phyloP scores from a whole-genome alignment of 2,888 invertebrate genomes.

The Meliscaeva auricollis region DNA sequence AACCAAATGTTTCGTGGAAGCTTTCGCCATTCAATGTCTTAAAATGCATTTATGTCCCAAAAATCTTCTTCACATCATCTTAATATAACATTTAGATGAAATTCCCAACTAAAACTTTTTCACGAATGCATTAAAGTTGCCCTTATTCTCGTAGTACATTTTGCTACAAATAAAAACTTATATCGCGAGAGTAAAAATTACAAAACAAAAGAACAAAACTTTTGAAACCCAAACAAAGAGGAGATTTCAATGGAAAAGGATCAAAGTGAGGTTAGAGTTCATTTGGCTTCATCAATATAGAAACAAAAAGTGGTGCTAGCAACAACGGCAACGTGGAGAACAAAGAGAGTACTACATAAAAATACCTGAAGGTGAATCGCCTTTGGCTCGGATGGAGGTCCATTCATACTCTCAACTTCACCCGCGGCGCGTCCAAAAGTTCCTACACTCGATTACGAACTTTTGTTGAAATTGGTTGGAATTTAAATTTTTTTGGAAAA shows the following conservation, averaged over 20 bases:
- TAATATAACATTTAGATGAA: too few species aligned
- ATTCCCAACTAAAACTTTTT: background rate
- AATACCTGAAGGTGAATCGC: constrained; percentile 64
- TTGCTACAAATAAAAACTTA: background rate
- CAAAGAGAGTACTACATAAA: constrained; percentile 24
- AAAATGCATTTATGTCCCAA: background rate
- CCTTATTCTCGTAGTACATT: background rate
- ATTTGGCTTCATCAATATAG: constrained; percentile 50
- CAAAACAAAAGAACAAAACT: constrained; percentile 1
- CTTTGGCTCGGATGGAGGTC: constrained; percentile 37
- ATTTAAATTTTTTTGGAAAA: constrained; percentile 60
- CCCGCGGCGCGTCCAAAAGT: background rate
- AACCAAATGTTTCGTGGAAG: too few species aligned
- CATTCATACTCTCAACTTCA: constrained; percentile 17
- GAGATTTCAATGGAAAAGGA: constrained; percentile 35
- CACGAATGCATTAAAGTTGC: background rate
- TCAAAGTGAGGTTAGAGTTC: constrained; percentile 69
- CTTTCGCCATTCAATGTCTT: too few species aligned
- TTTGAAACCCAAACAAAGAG: constrained; percentile 12
- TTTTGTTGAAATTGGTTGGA: constrained; percentile 72
- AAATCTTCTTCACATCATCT: too few species aligned
- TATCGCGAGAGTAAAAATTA: constrained; percentile 8
- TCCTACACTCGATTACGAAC: constrained; percentile 52
- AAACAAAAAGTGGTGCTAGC: background rate
- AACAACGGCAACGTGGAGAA: too few species aligned